Conservation (phyloP, 2,113 vertebrate species). For the Chloroceryle aenea region DNA sequence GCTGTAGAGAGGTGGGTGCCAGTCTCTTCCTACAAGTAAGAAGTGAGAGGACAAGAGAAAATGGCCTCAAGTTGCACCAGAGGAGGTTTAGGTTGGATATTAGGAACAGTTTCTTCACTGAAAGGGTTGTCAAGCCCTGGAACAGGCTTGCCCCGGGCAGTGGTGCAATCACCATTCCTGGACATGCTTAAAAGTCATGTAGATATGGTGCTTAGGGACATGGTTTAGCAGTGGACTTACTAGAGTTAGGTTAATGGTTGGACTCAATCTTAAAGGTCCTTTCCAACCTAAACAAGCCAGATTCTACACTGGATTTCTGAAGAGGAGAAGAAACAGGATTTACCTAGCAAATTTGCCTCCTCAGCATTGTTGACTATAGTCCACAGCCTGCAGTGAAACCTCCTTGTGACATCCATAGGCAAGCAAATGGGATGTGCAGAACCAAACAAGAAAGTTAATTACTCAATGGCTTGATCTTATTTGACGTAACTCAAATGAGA, state of each 20-base stretch:
- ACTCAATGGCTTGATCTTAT: not conserved
- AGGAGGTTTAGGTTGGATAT: no score
- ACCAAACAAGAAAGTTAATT: not conserved
- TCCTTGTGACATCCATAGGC: not conserved
- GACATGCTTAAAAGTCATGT: no score
- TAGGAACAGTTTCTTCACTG: no score
- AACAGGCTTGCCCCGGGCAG: no score
- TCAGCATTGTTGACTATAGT: accelerated
- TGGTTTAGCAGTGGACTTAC: no score
- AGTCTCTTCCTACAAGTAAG: no score
- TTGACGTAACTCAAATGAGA: not conserved
- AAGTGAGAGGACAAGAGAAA: no score
- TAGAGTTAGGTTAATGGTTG: not conserved
- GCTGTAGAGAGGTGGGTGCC: no score
- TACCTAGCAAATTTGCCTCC: not conserved
- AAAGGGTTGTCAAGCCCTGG: no score
- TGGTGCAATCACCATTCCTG: no score
- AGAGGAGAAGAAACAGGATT: not conserved
- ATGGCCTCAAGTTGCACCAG: no score
- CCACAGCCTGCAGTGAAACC: not conserved
- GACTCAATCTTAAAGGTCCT: not conserved
- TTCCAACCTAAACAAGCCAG: not conserved
- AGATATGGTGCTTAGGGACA: no score
- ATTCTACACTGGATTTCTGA: not conserved
- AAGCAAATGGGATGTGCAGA: not conserved